These are phyloP conservation scores for Ochropleura plecta DNA, from an alignment of 2,888 invertebrate species.

Conservation along the genomic window DNA sequence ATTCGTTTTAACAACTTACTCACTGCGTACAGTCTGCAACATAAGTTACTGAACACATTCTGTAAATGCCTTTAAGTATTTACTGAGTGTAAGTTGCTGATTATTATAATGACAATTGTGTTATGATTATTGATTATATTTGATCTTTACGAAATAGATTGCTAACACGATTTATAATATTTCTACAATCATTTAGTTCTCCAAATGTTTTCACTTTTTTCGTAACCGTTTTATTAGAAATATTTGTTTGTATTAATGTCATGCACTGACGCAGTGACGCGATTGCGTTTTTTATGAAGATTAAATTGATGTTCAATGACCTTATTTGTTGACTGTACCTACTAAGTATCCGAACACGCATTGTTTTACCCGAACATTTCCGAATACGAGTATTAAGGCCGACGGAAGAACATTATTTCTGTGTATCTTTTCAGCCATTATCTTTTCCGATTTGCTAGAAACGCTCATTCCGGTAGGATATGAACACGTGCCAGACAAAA, in stretches of 20 bases:
- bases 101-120: too few species aligned
- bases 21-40: slow-evolving; percentile 16
- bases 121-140: too few species aligned
- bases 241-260: neutral
- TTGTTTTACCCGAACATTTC: slow-evolving; percentile 75
- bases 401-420: slow-evolving; percentile 85
- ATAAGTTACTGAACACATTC: neutral
- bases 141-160: too few species aligned
- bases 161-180: too few species aligned
- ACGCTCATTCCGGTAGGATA: slow-evolving; percentile 81
- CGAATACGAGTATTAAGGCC: slow-evolving; percentile 82
- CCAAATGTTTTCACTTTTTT: neutral
- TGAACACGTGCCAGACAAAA: slow-evolving; percentile 56
- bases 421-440: slow-evolving; percentile 85
- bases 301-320: neutral
- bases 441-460: slow-evolving; percentile 87
- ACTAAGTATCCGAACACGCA: slow-evolving; percentile 55
- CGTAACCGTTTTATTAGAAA: neutral
- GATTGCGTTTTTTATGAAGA: neutral
- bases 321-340: slow-evolving; percentile 26
- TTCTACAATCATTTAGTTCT: neutral
- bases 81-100: neutral
- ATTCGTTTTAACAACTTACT: slow-evolving; percentile 47
- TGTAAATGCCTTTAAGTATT: neutral
- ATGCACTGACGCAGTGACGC: too few species aligned